A percentile compares a stretch with the other conserved stretches of the same genome.
These are phyloP conservation scores for Drosophila yakuba DNA, from an alignment of 1,140 invertebrate species.

Conservation along the genomic window DNA sequence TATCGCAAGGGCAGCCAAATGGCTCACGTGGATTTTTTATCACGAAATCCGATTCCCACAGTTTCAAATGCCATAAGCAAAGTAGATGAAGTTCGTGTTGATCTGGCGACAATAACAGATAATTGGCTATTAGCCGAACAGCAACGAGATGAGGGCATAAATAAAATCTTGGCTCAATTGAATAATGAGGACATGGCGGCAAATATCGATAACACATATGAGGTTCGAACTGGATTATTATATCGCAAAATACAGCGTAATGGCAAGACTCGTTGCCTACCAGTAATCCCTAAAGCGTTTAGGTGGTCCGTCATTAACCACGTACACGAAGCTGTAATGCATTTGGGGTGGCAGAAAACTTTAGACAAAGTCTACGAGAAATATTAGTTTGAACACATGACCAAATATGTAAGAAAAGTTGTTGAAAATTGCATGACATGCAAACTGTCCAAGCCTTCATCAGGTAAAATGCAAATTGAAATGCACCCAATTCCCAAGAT, in stretches of 20 bases:
- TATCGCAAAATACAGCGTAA: slow-evolving; percentile 8
- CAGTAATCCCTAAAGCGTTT: slow-evolving; percentile 18
- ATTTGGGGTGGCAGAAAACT: slow-evolving; percentile 24
- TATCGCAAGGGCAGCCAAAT: slow-evolving; percentile 4
- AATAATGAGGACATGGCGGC: too few relatives aligned
- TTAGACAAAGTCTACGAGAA: slow-evolving; percentile 21
- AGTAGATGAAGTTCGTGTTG: neutral
- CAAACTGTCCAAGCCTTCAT: too few relatives aligned
- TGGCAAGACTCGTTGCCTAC: slow-evolving; percentile 7
- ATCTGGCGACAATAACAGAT: neutral
- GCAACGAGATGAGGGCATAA: neutral
- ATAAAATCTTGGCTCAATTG: too few relatives aligned
- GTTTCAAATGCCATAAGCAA: neutral
- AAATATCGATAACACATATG: too few relatives aligned
- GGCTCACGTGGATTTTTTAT: slow-evolving; percentile 1
- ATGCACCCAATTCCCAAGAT: too few relatives aligned
- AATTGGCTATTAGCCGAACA: slow-evolving; percentile 12
- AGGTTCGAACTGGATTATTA: neutral
- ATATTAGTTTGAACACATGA: slow-evolving; percentile 4
- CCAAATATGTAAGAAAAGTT: neutral
- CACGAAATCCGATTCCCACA: neutral
- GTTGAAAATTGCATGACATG: too few relatives aligned
- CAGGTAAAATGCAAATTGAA: too few relatives aligned
- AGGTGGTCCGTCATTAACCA: slow-evolving; percentile 33
- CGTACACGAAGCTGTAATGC: slow-evolving; percentile 25